These are phyloP conservation scores for Anastrepha obliqua DNA, from an alignment of 1,140 invertebrate species.

Conservation along the genomic window DNA sequence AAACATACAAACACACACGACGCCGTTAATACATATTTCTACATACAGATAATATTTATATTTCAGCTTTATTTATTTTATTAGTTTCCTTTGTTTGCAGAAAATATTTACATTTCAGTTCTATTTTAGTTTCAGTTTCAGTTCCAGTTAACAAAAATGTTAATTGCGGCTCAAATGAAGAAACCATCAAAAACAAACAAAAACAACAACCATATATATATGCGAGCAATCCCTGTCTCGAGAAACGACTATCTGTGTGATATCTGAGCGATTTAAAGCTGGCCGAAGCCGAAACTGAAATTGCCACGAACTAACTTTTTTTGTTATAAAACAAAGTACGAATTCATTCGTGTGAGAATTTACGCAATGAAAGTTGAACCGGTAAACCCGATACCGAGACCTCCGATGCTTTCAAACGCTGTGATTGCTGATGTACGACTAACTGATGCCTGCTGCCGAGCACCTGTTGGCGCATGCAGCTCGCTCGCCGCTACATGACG, in stretches of 20 bases:
- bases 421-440: constrained; percentile 39
- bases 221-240: background rate
- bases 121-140: background rate
- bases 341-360: background rate
- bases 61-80: no score
- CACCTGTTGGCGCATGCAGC: constrained; percentile 18
- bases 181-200: background rate
- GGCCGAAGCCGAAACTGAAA: background rate
- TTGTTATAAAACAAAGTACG: background rate
- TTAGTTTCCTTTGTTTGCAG: constrained; percentile 6
- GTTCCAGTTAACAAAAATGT: constrained; percentile 3
- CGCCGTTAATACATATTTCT: no score
- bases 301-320: no score
- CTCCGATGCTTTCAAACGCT: constrained; percentile 29
- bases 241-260: background rate
- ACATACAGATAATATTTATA: no score
- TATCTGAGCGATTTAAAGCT: background rate
- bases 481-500: background rate
- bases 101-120: constrained; percentile 33
- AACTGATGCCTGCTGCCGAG: constrained; percentile 6
- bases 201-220: background rate
- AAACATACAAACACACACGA: background rate
- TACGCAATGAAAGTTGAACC: background rate
- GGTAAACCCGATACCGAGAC: background rate
- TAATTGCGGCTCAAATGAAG: background rate